Conservation (phyloP, 2,888 invertebrate genomes). For the Portevinia maculata region DNA sequence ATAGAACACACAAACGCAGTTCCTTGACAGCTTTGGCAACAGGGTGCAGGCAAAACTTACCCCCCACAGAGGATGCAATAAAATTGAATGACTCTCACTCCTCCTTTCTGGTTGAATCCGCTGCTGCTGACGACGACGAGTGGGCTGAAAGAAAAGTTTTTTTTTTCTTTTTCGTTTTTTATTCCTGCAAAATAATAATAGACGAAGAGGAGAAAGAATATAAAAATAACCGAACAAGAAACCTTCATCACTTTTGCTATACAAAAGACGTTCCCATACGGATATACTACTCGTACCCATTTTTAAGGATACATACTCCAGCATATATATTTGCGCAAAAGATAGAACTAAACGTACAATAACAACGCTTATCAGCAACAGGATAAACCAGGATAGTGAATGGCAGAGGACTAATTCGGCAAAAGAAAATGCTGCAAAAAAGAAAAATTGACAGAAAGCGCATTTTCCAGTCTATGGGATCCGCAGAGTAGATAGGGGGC, state of each 20-base stretch:
- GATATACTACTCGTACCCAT: background rate
- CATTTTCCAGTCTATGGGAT: conserved; percentile 70
- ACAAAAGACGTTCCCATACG: conserved; percentile 50
- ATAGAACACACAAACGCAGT: conserved; percentile 18
- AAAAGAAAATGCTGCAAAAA: conserved; percentile 48
- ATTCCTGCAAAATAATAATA: conserved; percentile 41
- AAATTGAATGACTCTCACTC: conserved; percentile 60
- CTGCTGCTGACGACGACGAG: conserved; percentile 11
- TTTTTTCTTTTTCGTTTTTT: conserved; percentile 12
- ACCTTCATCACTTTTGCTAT: conserved; percentile 63
- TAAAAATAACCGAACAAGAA: conserved; percentile 58
- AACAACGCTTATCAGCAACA: conserved; percentile 73
- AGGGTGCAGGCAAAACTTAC: conserved; percentile 35
- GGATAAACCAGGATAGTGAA: conserved; percentile 71
- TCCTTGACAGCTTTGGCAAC: conserved; percentile 47
- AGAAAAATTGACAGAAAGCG: conserved; percentile 43
- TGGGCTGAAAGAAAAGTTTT: conserved; percentile 55
- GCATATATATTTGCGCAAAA: conserved; percentile 17
- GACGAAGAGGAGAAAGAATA: conserved; percentile 18
- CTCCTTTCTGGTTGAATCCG: conserved; percentile 38
- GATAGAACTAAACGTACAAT: conserved; percentile 55
- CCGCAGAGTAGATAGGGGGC: background rate
- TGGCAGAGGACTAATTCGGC: conserved; percentile 60
- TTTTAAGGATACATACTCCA: background rate
- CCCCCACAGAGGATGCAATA: conserved; percentile 54